A percentile compares a stretch with the other conserved stretches of the same genome.
Conservation (phyloP, 2,797 vertebrate species). For the Vultur gryphus region DNA sequence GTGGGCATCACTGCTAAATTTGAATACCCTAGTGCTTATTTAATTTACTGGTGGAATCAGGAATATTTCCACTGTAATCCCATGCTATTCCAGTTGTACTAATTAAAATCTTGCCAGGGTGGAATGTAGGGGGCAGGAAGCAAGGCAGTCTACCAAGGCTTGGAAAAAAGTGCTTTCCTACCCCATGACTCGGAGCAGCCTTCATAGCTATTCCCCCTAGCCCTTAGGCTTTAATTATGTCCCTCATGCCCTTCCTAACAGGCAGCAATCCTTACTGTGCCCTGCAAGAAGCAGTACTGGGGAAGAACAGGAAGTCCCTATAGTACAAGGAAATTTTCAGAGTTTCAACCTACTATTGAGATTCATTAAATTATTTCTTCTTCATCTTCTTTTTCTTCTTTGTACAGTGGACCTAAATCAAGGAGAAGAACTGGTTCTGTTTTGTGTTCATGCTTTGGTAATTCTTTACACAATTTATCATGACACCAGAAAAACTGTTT, state of each 20-base stretch:
- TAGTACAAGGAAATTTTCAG: background rate
- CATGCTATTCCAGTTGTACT: background rate
- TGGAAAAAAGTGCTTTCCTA: background rate
- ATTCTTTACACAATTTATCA: background rate
- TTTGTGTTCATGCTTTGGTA: background rate
- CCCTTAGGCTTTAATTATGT: background rate
- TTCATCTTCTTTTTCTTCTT: background rate
- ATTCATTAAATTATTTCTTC: background rate
- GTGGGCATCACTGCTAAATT: background rate
- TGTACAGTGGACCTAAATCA: background rate
- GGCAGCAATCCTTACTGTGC: background rate
- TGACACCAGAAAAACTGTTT: background rate
- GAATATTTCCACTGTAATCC: background rate
- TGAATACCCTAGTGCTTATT: background rate
- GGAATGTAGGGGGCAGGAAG: background rate
- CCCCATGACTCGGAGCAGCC: background rate
- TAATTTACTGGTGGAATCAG: background rate
- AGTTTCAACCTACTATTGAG: background rate
- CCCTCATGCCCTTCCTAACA: background rate
- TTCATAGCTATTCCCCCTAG: background rate
- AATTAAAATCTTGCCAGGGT: background rate
- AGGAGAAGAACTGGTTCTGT: background rate
- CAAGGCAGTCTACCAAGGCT: background rate
- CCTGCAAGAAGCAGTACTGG: background rate
- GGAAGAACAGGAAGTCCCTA: background rate